phyloP scores from a whole-genome alignment of 2,113 vertebrate species.

The Talpa occidentalis region DNA sequence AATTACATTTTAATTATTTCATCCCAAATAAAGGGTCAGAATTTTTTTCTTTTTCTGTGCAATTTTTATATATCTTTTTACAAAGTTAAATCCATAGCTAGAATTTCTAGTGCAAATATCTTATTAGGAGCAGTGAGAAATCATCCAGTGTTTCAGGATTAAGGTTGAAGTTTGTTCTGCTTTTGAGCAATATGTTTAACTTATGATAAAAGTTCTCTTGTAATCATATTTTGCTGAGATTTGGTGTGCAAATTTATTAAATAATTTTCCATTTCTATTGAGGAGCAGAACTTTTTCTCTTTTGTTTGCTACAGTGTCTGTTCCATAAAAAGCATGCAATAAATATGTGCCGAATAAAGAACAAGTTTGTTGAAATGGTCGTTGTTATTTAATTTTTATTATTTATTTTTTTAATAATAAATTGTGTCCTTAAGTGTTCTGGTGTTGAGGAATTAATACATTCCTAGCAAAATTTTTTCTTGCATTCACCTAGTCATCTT shows the following conservation, averaged over 20 bases:
- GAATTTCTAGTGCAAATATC: neutral
- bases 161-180: neutral
- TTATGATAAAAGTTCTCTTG: neutral
- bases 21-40: neutral
- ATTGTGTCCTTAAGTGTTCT: neutral
- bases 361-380: conserved; percentile 2
- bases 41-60: neutral
- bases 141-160: neutral
- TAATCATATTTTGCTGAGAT: conserved; percentile 28
- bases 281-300: neutral
- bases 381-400: neutral
- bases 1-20: conserved; percentile 8
- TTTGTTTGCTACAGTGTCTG: neutral
- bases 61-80: neutral
- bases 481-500: neutral
- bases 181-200: conserved; percentile 5
- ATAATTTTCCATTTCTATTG: neutral
- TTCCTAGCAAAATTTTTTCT: neutral
- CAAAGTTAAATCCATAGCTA: neutral
- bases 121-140: neutral
- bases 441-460: neutral
- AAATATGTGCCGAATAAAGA: conserved; percentile 17
- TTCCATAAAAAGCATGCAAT: neutral
- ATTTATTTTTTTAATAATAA: neutral
- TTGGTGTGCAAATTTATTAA: neutral